Conservation (phyloP, 37 sponge, comb jelly and placozoan genomes). For the Aphrocallistes beatrix region DNA sequence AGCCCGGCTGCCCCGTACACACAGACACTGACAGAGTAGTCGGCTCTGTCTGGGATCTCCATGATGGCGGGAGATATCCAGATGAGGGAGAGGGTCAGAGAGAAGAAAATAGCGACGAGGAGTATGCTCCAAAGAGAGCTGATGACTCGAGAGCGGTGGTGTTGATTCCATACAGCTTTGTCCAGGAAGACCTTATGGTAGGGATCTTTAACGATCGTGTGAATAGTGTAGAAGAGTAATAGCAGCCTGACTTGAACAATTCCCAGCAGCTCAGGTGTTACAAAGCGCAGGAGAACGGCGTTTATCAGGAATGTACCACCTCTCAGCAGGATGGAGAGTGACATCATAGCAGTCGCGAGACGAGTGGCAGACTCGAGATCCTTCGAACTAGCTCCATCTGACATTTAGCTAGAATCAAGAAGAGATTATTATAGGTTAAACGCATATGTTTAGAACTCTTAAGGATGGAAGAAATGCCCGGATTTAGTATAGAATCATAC, state of each 20-base stretch:
- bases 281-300: slow-evolving; percentile 54
- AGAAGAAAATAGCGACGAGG: slow-evolving; percentile 19
- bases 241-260: slow-evolving; percentile 76
- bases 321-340: slow-evolving; percentile 32
- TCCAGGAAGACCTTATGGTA: neutral
- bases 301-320: slow-evolving; percentile 57
- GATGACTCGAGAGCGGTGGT: neutral
- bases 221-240: neutral
- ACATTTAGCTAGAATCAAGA: no score
- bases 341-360: neutral
- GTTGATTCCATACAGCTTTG: neutral
- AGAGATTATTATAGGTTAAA: no score
- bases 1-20: slow-evolving; percentile 57
- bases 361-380: neutral
- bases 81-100: slow-evolving; percentile 25
- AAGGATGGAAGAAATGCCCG: no score
- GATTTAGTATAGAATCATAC: neutral
- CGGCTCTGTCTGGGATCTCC: slow-evolving; percentile 40
- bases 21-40: slow-evolving; percentile 48
- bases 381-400: neutral
- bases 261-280: slow-evolving; percentile 62
- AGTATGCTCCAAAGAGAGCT: slow-evolving; percentile 1
- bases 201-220: neutral
- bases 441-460: no score
- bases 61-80: slow-evolving; percentile 57